Base-by-base conservation (phyloP, 2,113 vertebrate genomes). In the Alosa alosa region DNA sequence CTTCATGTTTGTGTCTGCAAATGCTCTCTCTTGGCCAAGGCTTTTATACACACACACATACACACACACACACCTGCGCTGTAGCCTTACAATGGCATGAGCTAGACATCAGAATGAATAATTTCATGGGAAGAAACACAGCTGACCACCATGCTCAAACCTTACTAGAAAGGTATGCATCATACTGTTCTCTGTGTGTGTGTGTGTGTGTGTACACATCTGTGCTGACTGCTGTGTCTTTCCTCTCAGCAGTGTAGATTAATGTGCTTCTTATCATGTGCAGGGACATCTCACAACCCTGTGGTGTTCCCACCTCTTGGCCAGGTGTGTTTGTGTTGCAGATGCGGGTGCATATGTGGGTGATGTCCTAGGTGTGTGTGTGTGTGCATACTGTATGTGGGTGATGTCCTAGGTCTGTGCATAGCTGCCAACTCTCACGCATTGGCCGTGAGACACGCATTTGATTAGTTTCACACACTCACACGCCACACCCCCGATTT, bases 1-100 rank as follows among this genome's bases (percentile, higher is more conserved):
- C 93, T 95, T 94, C 90, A 75, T 95, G 89, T 49, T 88, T 89
- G 83, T 86, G 83, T 87, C 89, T 87, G 83, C 82, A 86, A 81
- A 13, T 45, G 52, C 46, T 81, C n/a, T 18, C 46, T 17, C 55
- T 41, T 0, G 0, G 25, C 7, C 46, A 7, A 31, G n/a, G 87
- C 87, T 94, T 25, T 22, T 64, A n/a, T 64, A 64, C 22, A 64
- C 60, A 64, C 20, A 64, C 60, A 64, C 60, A n/a, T 64, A 64
- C 22, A 64, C 60, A 64, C 20, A 64, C 60, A 64, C 60, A 64
- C 60, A 64, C 60, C 20, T 11, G 13, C 55, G 13, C 55, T 5
- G 55, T 17, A 60, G 18, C 55, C 41, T 41, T 4, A 60, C 18
- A 6, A 49, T 49, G 47, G 7, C 47, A 7, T 49, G 47, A 49